Evolutionary conservation across 2,113 vertebrate genomes (phyloP), one percentile per base, ranked within the genome.

Genomic region (Hydropotes inermis): DNA sequence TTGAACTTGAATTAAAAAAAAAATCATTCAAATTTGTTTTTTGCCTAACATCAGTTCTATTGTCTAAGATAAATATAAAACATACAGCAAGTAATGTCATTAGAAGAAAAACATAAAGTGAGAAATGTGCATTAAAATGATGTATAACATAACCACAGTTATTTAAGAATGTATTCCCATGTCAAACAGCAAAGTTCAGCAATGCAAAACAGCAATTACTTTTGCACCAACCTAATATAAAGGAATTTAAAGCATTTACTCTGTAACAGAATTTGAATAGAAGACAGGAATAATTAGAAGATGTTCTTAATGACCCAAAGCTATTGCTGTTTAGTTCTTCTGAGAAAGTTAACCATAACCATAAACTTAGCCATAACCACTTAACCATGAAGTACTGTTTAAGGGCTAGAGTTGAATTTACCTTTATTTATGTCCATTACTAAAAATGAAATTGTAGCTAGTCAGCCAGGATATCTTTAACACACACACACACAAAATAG

Each of bases 281-380:
- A 96, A 92, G 43, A 88, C 6, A 64, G 27, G 52, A 92, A 61
- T 97, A 67, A 89, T 78, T 79, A 92, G 33, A 52, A 82, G 58
- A 90, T 52, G 10, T 79, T 89, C 61, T 91, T 64, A 83, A 64
- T 94, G 50, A 89, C n/a, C 50, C 21, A 83, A 93, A 96, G 23
- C 57, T 21, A 74, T 47, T 52, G 21, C 89, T 70, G 28, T 83
- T 84, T 94, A 84, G 27, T 83, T 88, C 57, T 95, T 64, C 45
- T 85, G 14, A 61, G 43, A 96, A 91, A 94, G 87, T 86, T 91
- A 78, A 93, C 23, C 25, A 93, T 36, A 83, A 27, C 81, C 81
- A 83, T 83, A 36, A 83, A 25, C 33, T 83, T 83, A 36, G 50
- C 33, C 52, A 36, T 55, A 54, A 83, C 33, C 81, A 83, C 33